phyloP scores from a whole-genome alignment of 2,888 invertebrate genomes.

The Metallyticus violacea region DNA sequence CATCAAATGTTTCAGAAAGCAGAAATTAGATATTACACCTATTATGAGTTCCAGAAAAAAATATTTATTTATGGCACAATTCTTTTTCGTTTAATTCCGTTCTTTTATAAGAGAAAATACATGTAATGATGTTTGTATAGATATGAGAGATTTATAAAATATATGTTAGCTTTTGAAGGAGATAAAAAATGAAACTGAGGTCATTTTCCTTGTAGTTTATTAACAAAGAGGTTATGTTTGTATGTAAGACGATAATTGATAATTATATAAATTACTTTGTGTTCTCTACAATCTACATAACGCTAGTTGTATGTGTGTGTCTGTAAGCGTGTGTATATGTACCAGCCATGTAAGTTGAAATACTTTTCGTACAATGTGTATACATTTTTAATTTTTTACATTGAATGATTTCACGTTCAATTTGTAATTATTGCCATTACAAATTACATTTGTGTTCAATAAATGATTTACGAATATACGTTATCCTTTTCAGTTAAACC shows the following conservation, averaged over 20 bases:
- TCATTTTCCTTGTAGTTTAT: neutral
- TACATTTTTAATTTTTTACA: neutral
- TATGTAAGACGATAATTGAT: neutral
- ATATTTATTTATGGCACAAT: neutral
- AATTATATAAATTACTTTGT: neutral
- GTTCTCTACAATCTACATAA: neutral
- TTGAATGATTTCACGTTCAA: neutral
- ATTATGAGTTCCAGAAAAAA: neutral
- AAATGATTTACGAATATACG: neutral
- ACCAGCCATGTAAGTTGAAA: neutral
- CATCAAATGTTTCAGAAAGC: no score
- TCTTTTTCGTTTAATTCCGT: neutral
- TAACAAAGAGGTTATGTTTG: neutral
- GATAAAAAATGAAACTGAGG: neutral
- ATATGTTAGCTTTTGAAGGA: neutral
- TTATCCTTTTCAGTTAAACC: no score
- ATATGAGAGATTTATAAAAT: neutral
- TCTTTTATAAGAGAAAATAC: neutral
- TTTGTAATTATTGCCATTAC: neutral
- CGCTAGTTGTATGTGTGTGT: neutral
- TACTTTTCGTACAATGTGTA: neutral
- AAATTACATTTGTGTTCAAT: neutral
- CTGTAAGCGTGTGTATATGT: neutral
- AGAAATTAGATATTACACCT: no score
- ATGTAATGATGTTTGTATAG: neutral